These are phyloP conservation scores for Haliclona indistincta DNA, from an alignment of 37 sponge, comb jelly and placozoan species.

Conservation along the genomic window DNA sequence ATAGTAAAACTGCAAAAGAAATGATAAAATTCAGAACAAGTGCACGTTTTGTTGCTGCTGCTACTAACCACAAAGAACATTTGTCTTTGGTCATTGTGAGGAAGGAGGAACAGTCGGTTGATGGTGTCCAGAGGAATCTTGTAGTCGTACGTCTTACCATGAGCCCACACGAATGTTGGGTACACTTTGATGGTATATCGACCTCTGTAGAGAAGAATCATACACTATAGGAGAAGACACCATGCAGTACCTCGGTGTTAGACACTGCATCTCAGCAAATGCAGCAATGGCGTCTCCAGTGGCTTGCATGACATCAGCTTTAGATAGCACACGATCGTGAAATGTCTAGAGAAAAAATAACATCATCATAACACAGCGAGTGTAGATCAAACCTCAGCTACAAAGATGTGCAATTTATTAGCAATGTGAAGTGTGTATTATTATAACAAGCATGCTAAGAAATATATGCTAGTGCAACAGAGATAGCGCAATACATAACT, in stretches of 20 bases:
- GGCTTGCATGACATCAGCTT: constrained; percentile 92
- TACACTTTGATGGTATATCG: constrained; percentile 92
- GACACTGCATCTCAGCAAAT: constrained; percentile 80
- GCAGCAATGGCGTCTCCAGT: constrained; percentile 94
- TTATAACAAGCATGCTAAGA: not conserved
- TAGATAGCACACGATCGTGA: constrained; percentile 74
- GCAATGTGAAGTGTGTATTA: too few relatives aligned
- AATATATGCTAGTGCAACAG: not conserved
- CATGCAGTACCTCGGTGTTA: constrained; percentile 87
- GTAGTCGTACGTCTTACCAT: constrained; percentile 98
- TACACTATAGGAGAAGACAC: not conserved
- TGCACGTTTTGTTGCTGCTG: not conserved
- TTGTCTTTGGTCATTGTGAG: constrained; percentile 90
- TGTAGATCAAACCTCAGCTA: too few relatives aligned
- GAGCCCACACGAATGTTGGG: constrained; percentile 92
- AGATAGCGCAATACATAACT: not conserved
- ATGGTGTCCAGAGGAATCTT: constrained; percentile 90
- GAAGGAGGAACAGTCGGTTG: constrained; percentile 84
- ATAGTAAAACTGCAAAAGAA: not conserved
- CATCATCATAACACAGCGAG: too few relatives aligned
- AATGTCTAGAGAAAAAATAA: constrained; percentile 54
- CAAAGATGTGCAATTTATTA: too few relatives aligned
- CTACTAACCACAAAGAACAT: constrained; percentile 91
- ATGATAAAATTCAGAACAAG: not conserved
- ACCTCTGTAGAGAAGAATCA: constrained; percentile 61